A percentile compares a stretch with the other conserved stretches of the same genome.
phyloP scores from a whole-genome alignment of 1,140 invertebrate genomes.

The Ceratina japonica region DNA sequence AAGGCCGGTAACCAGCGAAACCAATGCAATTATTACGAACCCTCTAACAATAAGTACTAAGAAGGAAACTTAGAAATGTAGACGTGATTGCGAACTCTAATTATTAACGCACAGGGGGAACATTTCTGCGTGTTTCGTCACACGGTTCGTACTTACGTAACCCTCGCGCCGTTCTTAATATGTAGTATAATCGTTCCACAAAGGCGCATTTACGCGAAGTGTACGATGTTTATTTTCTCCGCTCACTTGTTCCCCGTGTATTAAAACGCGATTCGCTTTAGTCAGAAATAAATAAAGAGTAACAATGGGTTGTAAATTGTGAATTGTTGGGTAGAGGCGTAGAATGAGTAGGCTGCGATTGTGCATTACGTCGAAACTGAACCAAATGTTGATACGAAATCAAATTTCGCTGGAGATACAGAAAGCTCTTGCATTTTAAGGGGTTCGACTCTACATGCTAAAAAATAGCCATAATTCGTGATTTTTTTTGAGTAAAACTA shows the following conservation, averaged over 20 bases:
- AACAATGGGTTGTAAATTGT: neutral
- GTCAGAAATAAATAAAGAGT: neutral
- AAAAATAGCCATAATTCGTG: no score
- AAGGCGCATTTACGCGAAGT: constrained; percentile 5
- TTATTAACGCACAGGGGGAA: constrained; percentile 24
- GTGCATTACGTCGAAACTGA: no score
- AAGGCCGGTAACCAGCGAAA: neutral
- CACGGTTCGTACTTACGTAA: constrained; percentile 5
- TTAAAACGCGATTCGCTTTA: neutral
- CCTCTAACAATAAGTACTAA: constrained; percentile 36
- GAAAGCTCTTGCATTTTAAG: neutral
- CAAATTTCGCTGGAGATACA: neutral
- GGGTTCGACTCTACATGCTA: no score
- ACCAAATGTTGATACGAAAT: neutral
- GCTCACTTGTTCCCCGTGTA: neutral
- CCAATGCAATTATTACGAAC: constrained; percentile 34
- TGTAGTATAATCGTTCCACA: constrained; percentile 19
- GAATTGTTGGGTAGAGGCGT: no score
- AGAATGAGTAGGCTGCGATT: no score
- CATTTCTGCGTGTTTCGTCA: constrained; percentile 31
- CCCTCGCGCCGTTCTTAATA: neutral
- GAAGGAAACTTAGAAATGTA: constrained; percentile 30
- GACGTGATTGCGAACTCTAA: constrained; percentile 22
- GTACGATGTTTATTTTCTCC: neutral
- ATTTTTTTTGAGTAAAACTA: no score